Evolutionary conservation across 2,113 vertebrate genomes (phyloP).

Genomic region (Gallinago undulata): DNA sequence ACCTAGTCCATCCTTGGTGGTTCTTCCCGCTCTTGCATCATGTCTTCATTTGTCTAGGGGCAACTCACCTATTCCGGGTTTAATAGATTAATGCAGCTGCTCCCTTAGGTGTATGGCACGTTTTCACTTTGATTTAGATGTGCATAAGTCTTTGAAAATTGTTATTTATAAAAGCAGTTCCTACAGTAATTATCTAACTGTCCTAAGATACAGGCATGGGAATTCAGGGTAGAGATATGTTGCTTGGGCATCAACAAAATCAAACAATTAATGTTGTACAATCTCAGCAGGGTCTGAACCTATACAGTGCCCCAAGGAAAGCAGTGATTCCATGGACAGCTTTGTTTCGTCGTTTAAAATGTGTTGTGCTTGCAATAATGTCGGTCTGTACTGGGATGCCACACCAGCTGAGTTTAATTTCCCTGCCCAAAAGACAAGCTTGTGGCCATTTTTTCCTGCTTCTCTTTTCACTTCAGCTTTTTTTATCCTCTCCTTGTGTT

Average conservation of each 20-base stretch:
- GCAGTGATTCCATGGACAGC: background rate
- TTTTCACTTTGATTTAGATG: background rate
- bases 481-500: background rate
- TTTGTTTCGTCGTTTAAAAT: background rate
- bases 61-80: background rate
- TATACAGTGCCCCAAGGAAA: background rate
- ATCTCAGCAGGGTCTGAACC: background rate
- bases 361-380: background rate
- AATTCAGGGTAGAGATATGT: background rate
- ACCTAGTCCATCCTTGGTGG: background rate
- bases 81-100: background rate
- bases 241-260: background rate
- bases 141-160: background rate
- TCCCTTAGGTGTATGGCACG: background rate
- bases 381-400: background rate
- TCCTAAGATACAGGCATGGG: background rate
- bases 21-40: background rate
- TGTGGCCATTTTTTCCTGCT: background rate
- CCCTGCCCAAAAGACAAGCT: background rate
- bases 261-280: background rate
- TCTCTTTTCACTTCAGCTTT: background rate
- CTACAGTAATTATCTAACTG: background rate
- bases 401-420: background rate
- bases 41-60: background rate
- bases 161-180: background rate